These are phyloP conservation scores for Apocheima hispidaria DNA, from an alignment of 2,888 invertebrate genomes.

Conservation along the genomic window DNA sequence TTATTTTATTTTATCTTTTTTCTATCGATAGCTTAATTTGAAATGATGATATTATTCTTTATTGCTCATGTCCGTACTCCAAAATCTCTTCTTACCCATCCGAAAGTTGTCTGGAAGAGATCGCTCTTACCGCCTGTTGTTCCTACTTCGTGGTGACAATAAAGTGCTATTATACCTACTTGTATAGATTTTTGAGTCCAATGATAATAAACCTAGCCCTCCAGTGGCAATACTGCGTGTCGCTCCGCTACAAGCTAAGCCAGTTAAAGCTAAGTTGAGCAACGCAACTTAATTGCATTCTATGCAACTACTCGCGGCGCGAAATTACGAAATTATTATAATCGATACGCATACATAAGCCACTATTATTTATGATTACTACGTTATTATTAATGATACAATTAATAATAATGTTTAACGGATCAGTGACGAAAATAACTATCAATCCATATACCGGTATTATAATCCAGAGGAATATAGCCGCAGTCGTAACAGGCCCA, in stretches of 20 bases:
- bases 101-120: too few relatives aligned
- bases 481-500: too few relatives aligned
- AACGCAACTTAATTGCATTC: constrained; percentile 42
- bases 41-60: too few relatives aligned
- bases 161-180: too few relatives aligned
- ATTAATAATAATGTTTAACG: background rate
- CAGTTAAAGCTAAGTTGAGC: constrained; percentile 42
- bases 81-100: too few relatives aligned
- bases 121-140: too few relatives aligned
- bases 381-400: constrained; percentile 8
- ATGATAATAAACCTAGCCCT: background rate
- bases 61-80: too few relatives aligned
- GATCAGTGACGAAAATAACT: background rate
- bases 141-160: too few relatives aligned
- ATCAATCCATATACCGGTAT: too few relatives aligned
- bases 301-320: constrained; percentile 35
- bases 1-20: too few relatives aligned
- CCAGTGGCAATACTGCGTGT: constrained; percentile 8
- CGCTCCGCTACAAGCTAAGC: constrained; percentile 24
- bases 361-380: constrained; percentile 13
- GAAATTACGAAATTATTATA: constrained; percentile 23
- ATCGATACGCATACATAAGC: constrained; percentile 18
- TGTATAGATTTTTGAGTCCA: background rate
- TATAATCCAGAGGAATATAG: too few relatives aligned
- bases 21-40: too few relatives aligned